Evolutionary conservation across 1,140 invertebrate species (phyloP).

Genomic region (Zeugodacus cucurbitae): DNA sequence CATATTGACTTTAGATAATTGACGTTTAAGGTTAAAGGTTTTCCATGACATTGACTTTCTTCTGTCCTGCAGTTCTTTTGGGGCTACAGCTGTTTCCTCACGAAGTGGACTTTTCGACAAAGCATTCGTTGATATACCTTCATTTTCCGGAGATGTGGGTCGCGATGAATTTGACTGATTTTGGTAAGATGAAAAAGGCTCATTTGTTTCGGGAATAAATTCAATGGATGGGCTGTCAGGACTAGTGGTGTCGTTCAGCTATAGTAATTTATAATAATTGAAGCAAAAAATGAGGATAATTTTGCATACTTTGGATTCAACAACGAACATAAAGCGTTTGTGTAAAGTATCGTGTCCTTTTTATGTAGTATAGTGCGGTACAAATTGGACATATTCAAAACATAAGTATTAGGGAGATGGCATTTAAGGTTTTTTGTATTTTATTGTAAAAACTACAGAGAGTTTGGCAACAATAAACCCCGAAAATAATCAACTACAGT

Average conservation of each 20-base stretch:
- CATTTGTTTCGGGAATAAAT: constrained; percentile 58
- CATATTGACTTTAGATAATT: constrained; percentile 82
- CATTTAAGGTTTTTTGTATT: background rate
- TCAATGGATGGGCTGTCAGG: constrained; percentile 63
- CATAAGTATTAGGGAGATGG: background rate
- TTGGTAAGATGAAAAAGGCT: constrained; percentile 43
- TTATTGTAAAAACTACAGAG: background rate
- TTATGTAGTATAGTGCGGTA: background rate
- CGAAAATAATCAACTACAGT: background rate
- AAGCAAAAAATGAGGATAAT: constrained; percentile 40
- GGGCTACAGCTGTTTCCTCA: constrained; percentile 50
- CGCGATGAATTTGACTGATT: constrained; percentile 49
- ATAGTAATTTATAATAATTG: constrained; percentile 50
- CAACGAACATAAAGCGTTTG: constrained; percentile 11
- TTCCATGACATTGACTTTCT: constrained; percentile 75
- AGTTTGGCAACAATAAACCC: background rate
- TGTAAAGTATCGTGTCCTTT: background rate
- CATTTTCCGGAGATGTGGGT: constrained; percentile 52
- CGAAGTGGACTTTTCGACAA: constrained; percentile 54
- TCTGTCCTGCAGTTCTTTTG: constrained; percentile 61
- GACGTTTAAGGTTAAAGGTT: constrained; percentile 81
- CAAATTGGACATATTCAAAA: constrained; percentile 24
- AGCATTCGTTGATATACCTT: constrained; percentile 34
- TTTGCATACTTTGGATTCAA: constrained; percentile 24
- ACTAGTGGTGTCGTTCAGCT: constrained; percentile 63